These are phyloP conservation scores for Myotis brandtii DNA, from an alignment of 2,113 vertebrate species.

Conservation along the genomic window DNA sequence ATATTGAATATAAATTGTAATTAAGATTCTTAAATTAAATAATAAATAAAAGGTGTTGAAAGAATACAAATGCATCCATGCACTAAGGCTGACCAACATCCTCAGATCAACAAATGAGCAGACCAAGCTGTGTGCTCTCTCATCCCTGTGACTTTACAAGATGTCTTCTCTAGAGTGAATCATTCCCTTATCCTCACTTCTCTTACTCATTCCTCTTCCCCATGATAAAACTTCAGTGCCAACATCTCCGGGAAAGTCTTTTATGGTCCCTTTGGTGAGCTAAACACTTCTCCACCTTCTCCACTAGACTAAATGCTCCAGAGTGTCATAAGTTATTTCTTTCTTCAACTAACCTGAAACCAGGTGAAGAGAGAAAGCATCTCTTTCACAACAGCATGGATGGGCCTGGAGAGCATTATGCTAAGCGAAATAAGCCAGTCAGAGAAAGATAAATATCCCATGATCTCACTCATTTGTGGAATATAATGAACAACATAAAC, in stretches of 20 bases:
- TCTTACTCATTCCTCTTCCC: background rate
- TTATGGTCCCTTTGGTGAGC: rapidly evolving
- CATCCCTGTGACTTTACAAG: background rate
- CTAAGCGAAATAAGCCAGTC: no score
- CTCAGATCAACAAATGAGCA: background rate
- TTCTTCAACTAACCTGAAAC: background rate
- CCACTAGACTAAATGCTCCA: background rate
- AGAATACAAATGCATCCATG: background rate
- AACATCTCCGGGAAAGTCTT: background rate
- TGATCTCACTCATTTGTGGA: no score
- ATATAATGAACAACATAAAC: no score
- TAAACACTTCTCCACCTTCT: background rate
- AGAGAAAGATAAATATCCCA: no score
- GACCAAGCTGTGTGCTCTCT: background rate
- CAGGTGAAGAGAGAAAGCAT: background rate
- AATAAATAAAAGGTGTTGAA: background rate
- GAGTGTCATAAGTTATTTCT: background rate
- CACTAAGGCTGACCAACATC: background rate
- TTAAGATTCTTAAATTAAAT: background rate
- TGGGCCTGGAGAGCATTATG: no score
- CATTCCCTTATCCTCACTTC: rapidly evolving
- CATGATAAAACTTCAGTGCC: background rate
- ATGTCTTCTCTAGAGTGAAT: background rate
- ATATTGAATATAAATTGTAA: background rate
- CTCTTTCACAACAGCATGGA: no score